These are phyloP conservation scores for Macropus fuliginosus DNA, from an alignment of 2,797 vertebrate species.

Conservation along the genomic window DNA sequence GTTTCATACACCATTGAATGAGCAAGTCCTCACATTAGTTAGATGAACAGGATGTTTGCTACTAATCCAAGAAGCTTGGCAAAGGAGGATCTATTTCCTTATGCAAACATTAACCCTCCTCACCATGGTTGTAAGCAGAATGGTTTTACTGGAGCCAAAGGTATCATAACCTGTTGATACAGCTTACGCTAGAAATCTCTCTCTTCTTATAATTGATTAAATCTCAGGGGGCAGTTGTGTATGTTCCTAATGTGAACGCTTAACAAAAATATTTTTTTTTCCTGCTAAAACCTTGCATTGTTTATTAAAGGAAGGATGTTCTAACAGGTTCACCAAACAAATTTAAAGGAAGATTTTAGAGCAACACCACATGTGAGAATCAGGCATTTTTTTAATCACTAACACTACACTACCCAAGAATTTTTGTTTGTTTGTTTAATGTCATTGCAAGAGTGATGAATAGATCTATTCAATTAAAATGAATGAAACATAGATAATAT, in stretches of 20 bases:
- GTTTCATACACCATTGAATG: constrained; percentile 46
- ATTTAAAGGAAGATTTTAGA: background rate
- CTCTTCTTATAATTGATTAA: background rate
- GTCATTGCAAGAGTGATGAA: background rate
- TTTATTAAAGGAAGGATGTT: background rate
- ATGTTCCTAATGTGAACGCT: background rate
- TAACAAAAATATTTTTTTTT: background rate
- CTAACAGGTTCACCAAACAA: background rate
- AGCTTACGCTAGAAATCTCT: background rate
- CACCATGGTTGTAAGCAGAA: background rate
- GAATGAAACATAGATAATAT: background rate
- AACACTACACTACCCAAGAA: background rate
- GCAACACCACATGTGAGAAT: background rate
- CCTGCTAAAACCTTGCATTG: background rate
- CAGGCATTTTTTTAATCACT: background rate
- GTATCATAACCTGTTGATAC: background rate
- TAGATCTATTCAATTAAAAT: background rate
- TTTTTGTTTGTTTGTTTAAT: background rate
- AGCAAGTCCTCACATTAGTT: constrained; percentile 47
- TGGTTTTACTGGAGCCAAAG: background rate
- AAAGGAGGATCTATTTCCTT: background rate
- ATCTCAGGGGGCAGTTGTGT: background rate
- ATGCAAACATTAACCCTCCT: background rate
- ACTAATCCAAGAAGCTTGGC: constrained; percentile 5
- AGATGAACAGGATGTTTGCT: background rate